Percentiles rank a stretch among this genome's conserved stretches.
Conservation (phyloP, 2,113 vertebrate genomes). For the Craseonycteris thonglongyai region DNA sequence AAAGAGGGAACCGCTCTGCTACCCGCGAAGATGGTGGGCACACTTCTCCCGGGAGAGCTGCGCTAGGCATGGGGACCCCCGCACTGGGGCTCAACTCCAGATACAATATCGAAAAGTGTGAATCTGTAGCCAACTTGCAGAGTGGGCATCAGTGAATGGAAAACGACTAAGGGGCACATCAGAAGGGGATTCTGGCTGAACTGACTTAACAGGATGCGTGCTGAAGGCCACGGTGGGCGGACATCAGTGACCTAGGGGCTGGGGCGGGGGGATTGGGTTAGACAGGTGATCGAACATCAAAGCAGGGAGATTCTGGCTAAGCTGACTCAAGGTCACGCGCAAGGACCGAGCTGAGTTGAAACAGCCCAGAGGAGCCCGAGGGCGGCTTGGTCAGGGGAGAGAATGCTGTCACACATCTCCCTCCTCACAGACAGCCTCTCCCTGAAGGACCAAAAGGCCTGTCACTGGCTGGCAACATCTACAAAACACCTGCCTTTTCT, state of each 20-base stretch:
- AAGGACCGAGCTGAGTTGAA: rapidly evolving
- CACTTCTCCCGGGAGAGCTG: rapidly evolving
- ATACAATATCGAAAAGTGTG: not conserved
- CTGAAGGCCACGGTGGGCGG: not conserved
- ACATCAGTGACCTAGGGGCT: not conserved
- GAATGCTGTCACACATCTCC: not conserved
- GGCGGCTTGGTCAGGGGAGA: not conserved
- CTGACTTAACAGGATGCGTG: not conserved
- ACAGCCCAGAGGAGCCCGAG: not conserved
- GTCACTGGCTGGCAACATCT: not conserved
- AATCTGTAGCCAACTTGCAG: not conserved
- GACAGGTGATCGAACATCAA: not conserved
- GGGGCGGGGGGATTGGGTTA: not conserved
- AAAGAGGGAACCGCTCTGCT: not conserved
- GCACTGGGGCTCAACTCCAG: not conserved
- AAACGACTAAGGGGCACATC: not conserved
- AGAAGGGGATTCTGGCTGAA: not conserved
- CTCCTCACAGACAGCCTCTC: not conserved
- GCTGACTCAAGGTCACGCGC: not conserved
- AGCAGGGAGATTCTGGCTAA: not conserved
- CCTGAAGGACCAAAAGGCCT: not conserved
- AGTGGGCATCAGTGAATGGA: too few species aligned
- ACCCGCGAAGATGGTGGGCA: not conserved
- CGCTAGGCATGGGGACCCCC: not conserved
- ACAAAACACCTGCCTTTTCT: not conserved